These are phyloP conservation scores for Homarus americanus DNA, from an alignment of 1,140 invertebrate genomes.

Conservation along the genomic window DNA sequence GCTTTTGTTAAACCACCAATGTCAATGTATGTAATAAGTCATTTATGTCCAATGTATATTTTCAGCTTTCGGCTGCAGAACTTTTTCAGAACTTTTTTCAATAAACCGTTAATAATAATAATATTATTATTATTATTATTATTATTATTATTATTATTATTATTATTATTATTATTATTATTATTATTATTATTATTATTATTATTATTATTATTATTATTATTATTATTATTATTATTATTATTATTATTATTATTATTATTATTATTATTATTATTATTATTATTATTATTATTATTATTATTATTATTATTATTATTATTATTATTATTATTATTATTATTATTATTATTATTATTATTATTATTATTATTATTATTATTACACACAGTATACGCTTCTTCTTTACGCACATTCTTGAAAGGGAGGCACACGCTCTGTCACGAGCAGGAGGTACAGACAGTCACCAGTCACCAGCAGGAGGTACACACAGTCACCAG, in stretches of 20 bases:
- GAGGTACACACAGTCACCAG: too few relatives aligned
- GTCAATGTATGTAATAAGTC: too few relatives aligned
- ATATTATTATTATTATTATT: background rate
- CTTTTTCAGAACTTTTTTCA: too few relatives aligned
- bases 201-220: conserved; percentile 25
- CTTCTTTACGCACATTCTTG: background rate
- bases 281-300: conserved; percentile 53
- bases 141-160: conserved; percentile 14
- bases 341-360: conserved; percentile 10
- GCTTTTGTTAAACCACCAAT: too few relatives aligned
- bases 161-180: conserved; percentile 22
- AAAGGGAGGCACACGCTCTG: too few relatives aligned
- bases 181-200: conserved; percentile 15
- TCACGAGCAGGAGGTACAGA: too few relatives aligned
- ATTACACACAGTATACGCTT: too few relatives aligned
- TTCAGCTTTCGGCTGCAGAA: too few relatives aligned
- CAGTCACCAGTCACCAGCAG: too few relatives aligned
- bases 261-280: conserved; percentile 25
- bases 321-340: conserved; percentile 23
- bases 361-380: too few relatives aligned
- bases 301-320: conserved; percentile 25
- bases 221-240: conserved; percentile 18
- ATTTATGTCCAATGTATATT: too few relatives aligned
- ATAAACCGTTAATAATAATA: background rate
- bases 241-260: conserved; percentile 22